Evolutionary conservation across 2,888 invertebrate genomes (phyloP), one percentile per base, ranked within the genome.

Genomic region (Himalopsyche kuldschensis): DNA sequence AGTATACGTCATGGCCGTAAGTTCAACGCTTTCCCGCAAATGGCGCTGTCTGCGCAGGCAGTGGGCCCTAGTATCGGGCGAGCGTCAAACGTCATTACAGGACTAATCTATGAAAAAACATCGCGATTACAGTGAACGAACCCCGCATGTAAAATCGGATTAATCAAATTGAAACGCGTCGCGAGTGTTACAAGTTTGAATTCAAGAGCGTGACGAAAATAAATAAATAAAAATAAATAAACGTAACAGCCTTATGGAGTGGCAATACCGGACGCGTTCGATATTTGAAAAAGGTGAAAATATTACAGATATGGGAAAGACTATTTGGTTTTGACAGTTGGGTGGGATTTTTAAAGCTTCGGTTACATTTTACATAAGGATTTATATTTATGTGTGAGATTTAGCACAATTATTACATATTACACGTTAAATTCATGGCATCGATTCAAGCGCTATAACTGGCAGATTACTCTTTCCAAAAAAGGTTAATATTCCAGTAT

Each of bases 1-100:
- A 55, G 55, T 55, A 55, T 55, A 55, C 55, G 55, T 55, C 55
- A 55, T 10, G n/a, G 8, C 20, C 24, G 20, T 55, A 31, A 81
- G 77, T 77, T 35, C 32, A 35, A 76, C 30, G 46, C 32, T 77
- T 81, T 77, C 63, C 82, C 82, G 82, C 78, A 48, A 32, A 46
- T 24, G 78, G 82, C 82, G 82, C 82, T 48, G 35, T 41, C 75
- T 63, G 17, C 79, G 78, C 82, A 75, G 82, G 82, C 82, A 79
- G 46, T 81, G 46, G 27, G 47, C 78, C 41, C 79, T 63, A 17
- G 46, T 46, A 78, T 48, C 46, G 82, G 78, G 69, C 78, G 78
- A 47, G 46, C 46, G 78, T 15, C 55, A 20, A 81, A 78, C 78
- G 82, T 82, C 78, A 32, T 41, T 55, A 55, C 55, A 55, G 55